phyloP scores from a whole-genome alignment of 1,140 invertebrate genomes.

The Drosophila fuyamai region DNA sequence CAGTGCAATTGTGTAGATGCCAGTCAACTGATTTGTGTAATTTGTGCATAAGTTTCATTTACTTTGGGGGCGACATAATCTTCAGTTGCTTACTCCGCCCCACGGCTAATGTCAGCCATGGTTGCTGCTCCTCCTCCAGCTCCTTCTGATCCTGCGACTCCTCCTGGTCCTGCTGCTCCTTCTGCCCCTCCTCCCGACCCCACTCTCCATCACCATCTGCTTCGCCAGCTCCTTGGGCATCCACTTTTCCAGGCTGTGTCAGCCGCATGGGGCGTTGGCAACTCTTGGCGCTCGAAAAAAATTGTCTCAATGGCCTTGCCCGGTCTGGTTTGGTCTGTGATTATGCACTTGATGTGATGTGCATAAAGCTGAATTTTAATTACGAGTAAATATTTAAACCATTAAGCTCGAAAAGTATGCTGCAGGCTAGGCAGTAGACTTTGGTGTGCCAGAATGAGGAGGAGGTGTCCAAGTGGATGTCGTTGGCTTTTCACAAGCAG shows the following conservation, averaged over 20 bases:
- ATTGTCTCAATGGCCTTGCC: constrained; percentile 78
- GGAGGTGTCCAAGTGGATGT: constrained; percentile 19
- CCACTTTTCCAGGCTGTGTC: constrained; percentile 32
- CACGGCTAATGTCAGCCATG: constrained; percentile 58
- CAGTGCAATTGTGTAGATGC: constrained; percentile 32
- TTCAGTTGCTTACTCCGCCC: constrained; percentile 68
- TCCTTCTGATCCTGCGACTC: neutral
- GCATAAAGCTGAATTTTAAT: constrained; percentile 82
- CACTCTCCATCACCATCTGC: no score
- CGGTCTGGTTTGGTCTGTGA: constrained; percentile 54
- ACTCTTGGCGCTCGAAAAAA: constrained; percentile 39
- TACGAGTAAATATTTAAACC: constrained; percentile 81
- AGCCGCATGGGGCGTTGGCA: constrained; percentile 40
- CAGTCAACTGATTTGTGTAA: constrained; percentile 78
- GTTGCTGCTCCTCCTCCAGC: neutral
- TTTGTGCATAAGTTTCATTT: constrained; percentile 82
- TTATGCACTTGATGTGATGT: constrained; percentile 81
- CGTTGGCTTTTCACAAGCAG: constrained; percentile 16
- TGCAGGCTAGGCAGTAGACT: constrained; percentile 34
- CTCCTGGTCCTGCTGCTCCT: neutral
- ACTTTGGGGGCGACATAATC: constrained; percentile 81
- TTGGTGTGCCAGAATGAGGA: neutral
- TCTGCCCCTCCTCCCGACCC: neutral
- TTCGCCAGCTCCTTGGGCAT: neutral
- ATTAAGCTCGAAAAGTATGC: constrained; percentile 64